Conservation (phyloP, 2,888 invertebrate genomes). For the Sclerodermus sp. region DNA sequence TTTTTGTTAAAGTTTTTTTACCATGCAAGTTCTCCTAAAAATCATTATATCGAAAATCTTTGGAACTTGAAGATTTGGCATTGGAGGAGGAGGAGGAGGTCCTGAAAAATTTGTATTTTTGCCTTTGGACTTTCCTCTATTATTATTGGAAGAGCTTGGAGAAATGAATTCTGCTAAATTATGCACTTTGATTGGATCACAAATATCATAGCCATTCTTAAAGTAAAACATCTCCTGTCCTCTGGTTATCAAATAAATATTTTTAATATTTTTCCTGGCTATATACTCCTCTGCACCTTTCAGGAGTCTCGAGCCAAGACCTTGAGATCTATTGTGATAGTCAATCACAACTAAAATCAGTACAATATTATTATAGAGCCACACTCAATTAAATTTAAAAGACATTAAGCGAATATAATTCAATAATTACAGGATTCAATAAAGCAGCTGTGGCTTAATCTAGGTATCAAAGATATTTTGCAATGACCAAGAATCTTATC, state of each 20-base stretch:
- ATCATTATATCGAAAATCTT: conserved; percentile 31
- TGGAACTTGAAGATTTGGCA: conserved; percentile 42
- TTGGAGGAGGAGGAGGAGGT: conserved; percentile 56
- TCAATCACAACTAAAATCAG: conserved; percentile 70
- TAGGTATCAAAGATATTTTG: conserved; percentile 74
- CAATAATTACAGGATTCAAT: conserved; percentile 74
- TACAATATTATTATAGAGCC: too few relatives aligned
- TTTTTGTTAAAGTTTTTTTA: conserved; percentile 34
- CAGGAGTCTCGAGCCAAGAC: conserved; percentile 77
- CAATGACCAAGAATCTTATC: conserved; percentile 73
- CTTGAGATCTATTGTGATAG: conserved; percentile 71
- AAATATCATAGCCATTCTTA: conserved; percentile 72
- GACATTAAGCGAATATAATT: background rate
- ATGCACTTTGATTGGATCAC: conserved; percentile 69
- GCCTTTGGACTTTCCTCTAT: conserved; percentile 22
- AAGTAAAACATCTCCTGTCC: conserved; percentile 76
- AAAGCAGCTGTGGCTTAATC: conserved; percentile 72
- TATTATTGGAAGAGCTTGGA: conserved; percentile 18
- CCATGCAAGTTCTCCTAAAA: conserved; percentile 54
- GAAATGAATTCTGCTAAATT: conserved; percentile 54
- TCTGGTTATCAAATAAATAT: conserved; percentile 70
- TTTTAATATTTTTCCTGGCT: conserved; percentile 64
- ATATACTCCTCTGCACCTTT: conserved; percentile 73
- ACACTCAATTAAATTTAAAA: background rate
- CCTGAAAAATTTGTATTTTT: conserved; percentile 28